Evolutionary conservation across 2,797 vertebrate species (phyloP).

Genomic region (Tenualosa ilisha): DNA sequence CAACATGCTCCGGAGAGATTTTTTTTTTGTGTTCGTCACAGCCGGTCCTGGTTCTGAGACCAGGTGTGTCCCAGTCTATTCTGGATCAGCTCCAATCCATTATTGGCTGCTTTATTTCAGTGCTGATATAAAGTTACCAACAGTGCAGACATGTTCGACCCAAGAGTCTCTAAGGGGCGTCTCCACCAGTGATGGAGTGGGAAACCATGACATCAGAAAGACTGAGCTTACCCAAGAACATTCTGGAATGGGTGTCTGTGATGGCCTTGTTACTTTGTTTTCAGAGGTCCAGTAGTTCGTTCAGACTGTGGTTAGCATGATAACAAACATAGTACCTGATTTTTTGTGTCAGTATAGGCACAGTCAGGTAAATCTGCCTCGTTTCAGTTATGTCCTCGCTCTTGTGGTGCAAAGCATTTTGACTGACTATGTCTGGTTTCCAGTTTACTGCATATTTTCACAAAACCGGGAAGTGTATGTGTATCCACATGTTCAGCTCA

Average conservation of each 20-base stretch:
- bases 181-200: background rate
- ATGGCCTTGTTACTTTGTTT: background rate
- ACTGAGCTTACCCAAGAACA: background rate
- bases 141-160: constrained; percentile 26
- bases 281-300: background rate
- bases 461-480: background rate
- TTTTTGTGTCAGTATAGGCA: background rate
- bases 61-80: constrained; percentile 69
- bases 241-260: background rate
- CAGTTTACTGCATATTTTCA: background rate
- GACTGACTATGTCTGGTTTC: background rate
- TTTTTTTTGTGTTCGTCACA: constrained; percentile 44
- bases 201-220: constrained; percentile 15
- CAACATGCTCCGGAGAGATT: constrained; percentile 55
- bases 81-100: constrained; percentile 61
- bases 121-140: constrained; percentile 55
- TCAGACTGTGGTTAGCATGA: background rate
- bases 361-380: background rate
- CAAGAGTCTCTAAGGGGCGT: background rate
- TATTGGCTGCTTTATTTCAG: constrained; percentile 58
- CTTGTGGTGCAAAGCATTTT: background rate
- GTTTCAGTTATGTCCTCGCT: background rate
- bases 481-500: background rate
- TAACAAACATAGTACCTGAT: background rate
- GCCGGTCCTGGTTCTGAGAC: constrained; percentile 52